Conservation (phyloP, 1,140 invertebrate genomes). For the Tetramorium alpestre region DNA sequence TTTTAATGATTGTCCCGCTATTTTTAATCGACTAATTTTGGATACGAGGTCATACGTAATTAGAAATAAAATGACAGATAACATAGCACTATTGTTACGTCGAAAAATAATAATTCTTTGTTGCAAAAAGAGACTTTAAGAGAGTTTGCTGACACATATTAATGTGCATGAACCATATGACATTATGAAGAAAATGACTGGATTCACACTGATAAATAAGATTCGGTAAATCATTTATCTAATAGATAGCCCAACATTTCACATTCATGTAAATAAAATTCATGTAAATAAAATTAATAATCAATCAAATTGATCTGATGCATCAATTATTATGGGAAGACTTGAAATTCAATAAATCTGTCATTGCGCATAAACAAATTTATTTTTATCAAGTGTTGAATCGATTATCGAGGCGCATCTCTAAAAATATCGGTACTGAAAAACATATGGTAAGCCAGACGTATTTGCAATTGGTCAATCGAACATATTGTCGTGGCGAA, state of each 20-base stretch:
- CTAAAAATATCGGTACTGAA: conserved; percentile 38
- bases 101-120: not conserved
- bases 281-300: not conserved
- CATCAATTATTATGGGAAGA: not conserved
- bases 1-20: not conserved
- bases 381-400: not conserved
- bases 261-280: not conserved
- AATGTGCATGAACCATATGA: not conserved
- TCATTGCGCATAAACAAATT: not conserved
- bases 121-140: not conserved
- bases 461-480: conserved; percentile 52
- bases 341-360: not conserved
- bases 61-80: conserved; percentile 22
- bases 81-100: not conserved
- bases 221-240: not conserved
- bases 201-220: not conserved
- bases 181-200: not conserved
- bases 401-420: not conserved
- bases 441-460: not conserved
- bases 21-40: conserved; percentile 26
- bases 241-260: not conserved
- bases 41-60: not conserved
- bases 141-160: not conserved
- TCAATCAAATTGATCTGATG: not conserved
- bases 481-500: conserved; percentile 31